Percentiles rank a stretch among this genome's conserved stretches.
Conservation (phyloP, 2,888 invertebrate genomes). For the Hylaea fasciaria region DNA sequence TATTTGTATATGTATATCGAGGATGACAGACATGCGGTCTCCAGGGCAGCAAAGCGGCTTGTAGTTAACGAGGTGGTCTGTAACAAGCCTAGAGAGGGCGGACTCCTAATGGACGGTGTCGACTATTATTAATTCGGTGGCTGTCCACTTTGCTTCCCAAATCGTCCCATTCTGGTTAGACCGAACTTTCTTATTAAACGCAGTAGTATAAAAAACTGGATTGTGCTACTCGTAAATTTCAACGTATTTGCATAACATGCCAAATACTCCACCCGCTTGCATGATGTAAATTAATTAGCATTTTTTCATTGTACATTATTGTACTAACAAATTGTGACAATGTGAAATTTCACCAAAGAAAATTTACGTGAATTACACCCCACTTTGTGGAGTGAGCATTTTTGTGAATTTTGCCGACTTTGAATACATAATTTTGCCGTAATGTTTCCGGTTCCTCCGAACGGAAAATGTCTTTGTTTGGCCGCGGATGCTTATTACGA, state of each 20-base stretch:
- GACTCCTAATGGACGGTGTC: not conserved
- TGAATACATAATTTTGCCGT: constrained; percentile 67
- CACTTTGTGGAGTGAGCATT: constrained; percentile 44
- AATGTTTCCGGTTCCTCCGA: constrained; percentile 69
- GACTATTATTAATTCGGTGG: not conserved
- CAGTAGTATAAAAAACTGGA: not conserved
- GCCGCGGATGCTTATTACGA: constrained; percentile 74
- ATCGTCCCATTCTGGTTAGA: too few species aligned
- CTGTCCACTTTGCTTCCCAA: too few species aligned
- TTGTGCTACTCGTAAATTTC: not conserved
- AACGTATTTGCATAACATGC: constrained; percentile 15
- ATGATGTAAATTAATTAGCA: constrained; percentile 20
- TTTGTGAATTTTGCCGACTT: constrained; percentile 56
- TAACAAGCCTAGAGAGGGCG: not conserved
- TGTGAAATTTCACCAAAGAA: constrained; percentile 30
- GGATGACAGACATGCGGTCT: not conserved
- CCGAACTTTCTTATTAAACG: not conserved
- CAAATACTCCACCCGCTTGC: constrained; percentile 15
- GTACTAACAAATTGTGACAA: constrained; percentile 8
- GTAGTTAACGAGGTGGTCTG: not conserved
- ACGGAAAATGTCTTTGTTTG: constrained; percentile 79
- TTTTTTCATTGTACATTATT: constrained; percentile 22
- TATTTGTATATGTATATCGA: not conserved
- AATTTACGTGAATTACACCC: constrained; percentile 37
- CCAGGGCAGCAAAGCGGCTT: constrained; percentile 4